phyloP scores from a whole-genome alignment of 2,113 vertebrate genomes.

The Platanista minor region DNA sequence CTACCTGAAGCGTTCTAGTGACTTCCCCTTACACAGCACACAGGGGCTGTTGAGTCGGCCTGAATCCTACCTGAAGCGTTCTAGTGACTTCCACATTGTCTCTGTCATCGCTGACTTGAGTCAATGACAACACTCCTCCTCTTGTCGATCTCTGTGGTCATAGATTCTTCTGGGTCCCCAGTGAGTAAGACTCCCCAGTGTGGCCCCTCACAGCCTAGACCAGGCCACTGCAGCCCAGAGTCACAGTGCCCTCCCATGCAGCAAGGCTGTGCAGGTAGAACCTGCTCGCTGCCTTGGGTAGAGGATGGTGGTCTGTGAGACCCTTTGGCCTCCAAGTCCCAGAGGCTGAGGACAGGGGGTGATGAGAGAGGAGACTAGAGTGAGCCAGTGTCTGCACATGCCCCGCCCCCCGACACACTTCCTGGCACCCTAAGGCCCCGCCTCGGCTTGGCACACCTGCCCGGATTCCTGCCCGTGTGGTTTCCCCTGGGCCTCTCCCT shows the following conservation, averaged over 20 bases:
- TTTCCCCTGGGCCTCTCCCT: conserved; percentile 67
- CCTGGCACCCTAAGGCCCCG: conserved; percentile 47
- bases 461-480: conserved; percentile 57
- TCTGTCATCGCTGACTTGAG: background rate
- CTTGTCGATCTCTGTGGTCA: background rate
- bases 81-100: background rate
- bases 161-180: background rate
- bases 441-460: conserved; percentile 63
- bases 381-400: conserved; percentile 4
- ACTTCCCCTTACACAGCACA: background rate
- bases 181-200: background rate
- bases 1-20: background rate
- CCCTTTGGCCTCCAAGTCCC: background rate
- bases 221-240: background rate
- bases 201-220: background rate
- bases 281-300: no score
- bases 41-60: background rate
- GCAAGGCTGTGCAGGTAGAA: background rate
- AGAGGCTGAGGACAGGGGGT: background rate
- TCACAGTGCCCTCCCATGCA: background rate
- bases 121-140: background rate
- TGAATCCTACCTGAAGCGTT: background rate
- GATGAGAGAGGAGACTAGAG: conserved; percentile 7
- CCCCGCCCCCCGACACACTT: background rate
- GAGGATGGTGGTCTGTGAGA: background rate